A percentile compares a stretch with the other conserved stretches of the same genome.
These are phyloP conservation scores for Leistus spinibarbis DNA, from an alignment of 2,888 invertebrate genomes.

Conservation along the genomic window DNA sequence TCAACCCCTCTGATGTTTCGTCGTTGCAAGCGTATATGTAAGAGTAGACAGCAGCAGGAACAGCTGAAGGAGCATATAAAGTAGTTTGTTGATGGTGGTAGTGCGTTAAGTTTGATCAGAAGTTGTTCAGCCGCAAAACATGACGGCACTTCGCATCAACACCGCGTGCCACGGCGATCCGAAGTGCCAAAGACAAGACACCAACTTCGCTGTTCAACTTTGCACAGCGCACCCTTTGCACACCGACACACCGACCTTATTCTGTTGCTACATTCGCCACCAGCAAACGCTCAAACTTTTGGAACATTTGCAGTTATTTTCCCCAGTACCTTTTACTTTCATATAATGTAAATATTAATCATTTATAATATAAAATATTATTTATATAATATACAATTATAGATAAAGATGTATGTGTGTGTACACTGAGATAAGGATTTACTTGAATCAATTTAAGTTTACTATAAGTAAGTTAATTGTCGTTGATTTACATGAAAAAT, in stretches of 20 bases:
- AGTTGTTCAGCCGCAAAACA: constrained; percentile 57
- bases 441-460: too few relatives aligned
- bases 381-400: too few relatives aligned
- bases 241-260: background rate
- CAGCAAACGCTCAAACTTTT: background rate
- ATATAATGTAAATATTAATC: too few relatives aligned
- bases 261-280: background rate
- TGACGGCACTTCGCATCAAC: constrained; percentile 48
- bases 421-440: too few relatives aligned
- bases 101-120: constrained; percentile 39
- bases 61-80: background rate
- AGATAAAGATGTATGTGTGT: too few relatives aligned
- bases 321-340: too few relatives aligned
- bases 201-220: constrained; percentile 37
- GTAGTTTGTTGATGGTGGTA: background rate
- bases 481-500: too few relatives aligned
- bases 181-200: constrained; percentile 39
- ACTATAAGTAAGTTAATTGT: too few relatives aligned
- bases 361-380: too few relatives aligned
- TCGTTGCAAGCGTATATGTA: background rate
- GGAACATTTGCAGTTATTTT: background rate
- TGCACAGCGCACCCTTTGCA: background rate
- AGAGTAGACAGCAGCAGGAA: background rate
- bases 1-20: background rate
- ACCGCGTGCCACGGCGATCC: constrained; percentile 15